Percentiles rank a stretch among this genome's conserved stretches.
Conservation (phyloP, 2,113 vertebrate species). For the Galeopterus variegatus region DNA sequence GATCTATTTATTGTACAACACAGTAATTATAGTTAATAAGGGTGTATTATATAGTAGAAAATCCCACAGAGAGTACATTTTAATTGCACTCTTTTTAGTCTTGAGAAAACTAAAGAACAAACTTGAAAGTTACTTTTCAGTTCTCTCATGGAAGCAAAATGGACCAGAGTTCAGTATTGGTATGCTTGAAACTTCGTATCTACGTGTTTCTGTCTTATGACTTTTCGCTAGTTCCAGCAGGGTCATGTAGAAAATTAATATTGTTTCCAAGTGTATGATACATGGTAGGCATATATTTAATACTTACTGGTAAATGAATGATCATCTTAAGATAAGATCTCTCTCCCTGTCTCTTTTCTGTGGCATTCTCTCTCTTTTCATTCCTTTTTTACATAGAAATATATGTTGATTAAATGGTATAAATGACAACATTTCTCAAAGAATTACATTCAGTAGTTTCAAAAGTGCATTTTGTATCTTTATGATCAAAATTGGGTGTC, state of each 20-base stretch:
- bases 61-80: neutral
- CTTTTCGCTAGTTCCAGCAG: neutral
- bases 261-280: neutral
- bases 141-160: neutral
- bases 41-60: neutral
- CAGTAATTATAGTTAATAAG: neutral
- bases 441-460: neutral
- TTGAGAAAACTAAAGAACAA: neutral
- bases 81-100: neutral
- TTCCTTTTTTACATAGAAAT: neutral
- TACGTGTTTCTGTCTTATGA: neutral
- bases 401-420: neutral
- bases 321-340: neutral
- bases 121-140: neutral
- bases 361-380: neutral
- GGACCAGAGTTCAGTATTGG: neutral
- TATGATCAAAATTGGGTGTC: neutral
- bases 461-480: neutral
- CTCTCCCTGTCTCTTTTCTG: rapidly evolving
- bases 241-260: neutral
- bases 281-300: neutral
- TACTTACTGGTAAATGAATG: neutral
- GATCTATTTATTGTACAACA: neutral
- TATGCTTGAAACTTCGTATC: neutral
- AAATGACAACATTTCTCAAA: neutral